Base-by-base conservation (phyloP, 1,140 invertebrate species). In the Lordiphosa clarofinis region DNA sequence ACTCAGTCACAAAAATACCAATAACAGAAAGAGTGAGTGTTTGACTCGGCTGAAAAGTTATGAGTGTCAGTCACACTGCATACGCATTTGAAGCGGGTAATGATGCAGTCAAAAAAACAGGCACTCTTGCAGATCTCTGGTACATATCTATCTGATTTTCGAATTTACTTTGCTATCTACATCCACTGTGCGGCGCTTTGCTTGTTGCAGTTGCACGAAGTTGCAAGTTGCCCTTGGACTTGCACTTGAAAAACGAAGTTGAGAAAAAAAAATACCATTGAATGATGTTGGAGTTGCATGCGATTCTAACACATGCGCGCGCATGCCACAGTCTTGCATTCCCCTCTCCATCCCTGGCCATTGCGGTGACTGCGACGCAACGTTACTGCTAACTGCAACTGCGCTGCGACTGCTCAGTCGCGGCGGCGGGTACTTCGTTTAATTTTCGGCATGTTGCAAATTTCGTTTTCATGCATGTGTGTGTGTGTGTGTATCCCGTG, bases 221-320 rank as follows among this genome's bases (percentile, higher is more conserved):
- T 50, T 48, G 48, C 53, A 58, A 48, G 74, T 79, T 87, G 84
- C 84, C 84, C 84, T 87, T 87, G 84, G 84, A 87, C 84, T 87
- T 87, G 84, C 76, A 87, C 84, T 87, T 87, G 84, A 87, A 87
- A 84, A 73, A 13, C 61, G 58, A 54, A 40, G 66, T 38, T 19
- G 42, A 19, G 4, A 6, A 24, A 24, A 24, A 24, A 24, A 24
- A 31, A 38, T 38, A 11, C 54, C 28, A 31, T 31, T 31, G 28
- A 31, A 31, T 31, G 21, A 49, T 53, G 36, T 37, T 28, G 53
- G 28, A 10, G 64, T 46, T 68, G 63, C 64, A 69, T 54, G 65
- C 21, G 46, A 42, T 69, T 69, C 57, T 70, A 69, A 70, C 43
- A 46, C 43, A 46, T 67, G 64, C 64, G 64, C 64, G 64, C 64